phyloP scores from a whole-genome alignment of 2,113 vertebrate species.

The Pelusios castaneus region DNA sequence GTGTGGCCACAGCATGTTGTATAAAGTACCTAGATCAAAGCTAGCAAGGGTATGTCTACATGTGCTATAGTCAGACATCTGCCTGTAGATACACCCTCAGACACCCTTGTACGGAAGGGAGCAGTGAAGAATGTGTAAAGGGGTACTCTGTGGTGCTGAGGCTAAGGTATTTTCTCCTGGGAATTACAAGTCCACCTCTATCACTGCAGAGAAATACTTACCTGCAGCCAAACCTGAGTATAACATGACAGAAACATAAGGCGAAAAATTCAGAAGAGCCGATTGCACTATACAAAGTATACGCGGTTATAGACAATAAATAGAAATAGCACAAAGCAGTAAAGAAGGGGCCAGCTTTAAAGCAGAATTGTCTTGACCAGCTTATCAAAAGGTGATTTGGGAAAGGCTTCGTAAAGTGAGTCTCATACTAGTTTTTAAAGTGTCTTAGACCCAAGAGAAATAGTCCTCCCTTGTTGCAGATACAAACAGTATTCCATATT shows the following conservation, averaged over 20 bases:
- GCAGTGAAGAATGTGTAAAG: not conserved
- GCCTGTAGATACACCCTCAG: not conserved
- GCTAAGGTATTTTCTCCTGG: not conserved
- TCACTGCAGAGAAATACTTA: no score
- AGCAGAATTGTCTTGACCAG: no score
- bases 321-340: no score
- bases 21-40: no score
- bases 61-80: no score
- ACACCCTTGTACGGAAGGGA: not conserved
- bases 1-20: accelerated
- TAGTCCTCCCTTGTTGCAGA: not conserved
- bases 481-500: not conserved
- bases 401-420: accelerated
- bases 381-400: not conserved
- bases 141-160: not conserved
- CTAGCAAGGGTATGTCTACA: no score
- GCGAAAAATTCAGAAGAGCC: no score
- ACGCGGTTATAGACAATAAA: no score
- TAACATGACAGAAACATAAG: no score
- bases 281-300: no score
- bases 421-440: not conserved
- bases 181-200: not conserved
- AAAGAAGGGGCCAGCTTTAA: no score
- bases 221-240: no score
- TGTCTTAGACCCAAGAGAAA: not conserved